phyloP scores from a whole-genome alignment of 2,797 vertebrate genomes.

The Takifugu ocellatus region DNA sequence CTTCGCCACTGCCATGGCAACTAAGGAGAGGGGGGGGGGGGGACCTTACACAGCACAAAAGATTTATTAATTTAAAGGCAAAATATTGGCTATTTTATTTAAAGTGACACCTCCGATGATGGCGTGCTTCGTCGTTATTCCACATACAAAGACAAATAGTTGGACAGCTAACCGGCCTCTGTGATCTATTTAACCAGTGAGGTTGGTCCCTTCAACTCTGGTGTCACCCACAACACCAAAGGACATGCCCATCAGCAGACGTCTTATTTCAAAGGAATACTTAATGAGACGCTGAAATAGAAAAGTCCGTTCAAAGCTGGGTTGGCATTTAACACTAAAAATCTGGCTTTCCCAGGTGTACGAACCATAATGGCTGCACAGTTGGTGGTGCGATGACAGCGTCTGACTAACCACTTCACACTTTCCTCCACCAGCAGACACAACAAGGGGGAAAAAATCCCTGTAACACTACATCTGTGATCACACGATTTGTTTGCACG shows the following conservation, averaged over 20 bases:
- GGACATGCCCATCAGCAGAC: no score
- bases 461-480: background rate
- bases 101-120: no score
- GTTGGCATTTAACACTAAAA: slow-evolving; percentile 22
- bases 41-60: no score
- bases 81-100: no score
- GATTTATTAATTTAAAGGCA: no score
- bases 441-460: background rate
- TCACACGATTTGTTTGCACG: background rate
- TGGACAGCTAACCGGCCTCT: no score
- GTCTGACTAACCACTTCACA: slow-evolving; percentile 26
- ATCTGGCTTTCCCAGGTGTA: slow-evolving; percentile 11
- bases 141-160: no score
- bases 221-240: no score
- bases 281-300: slow-evolving; percentile 8
- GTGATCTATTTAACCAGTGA: background rate
- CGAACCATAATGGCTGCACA: slow-evolving; percentile 16
- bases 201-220: background rate
- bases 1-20: no score
- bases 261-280: slow-evolving; percentile 7
- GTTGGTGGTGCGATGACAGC: slow-evolving; percentile 27
- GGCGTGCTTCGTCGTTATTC: no score
- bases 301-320: slow-evolving; percentile 7
- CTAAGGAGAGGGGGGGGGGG: no score
- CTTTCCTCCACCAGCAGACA: background rate